phyloP scores from a whole-genome alignment of 2,797 vertebrate genomes.

The Luscinia megarhynchos region DNA sequence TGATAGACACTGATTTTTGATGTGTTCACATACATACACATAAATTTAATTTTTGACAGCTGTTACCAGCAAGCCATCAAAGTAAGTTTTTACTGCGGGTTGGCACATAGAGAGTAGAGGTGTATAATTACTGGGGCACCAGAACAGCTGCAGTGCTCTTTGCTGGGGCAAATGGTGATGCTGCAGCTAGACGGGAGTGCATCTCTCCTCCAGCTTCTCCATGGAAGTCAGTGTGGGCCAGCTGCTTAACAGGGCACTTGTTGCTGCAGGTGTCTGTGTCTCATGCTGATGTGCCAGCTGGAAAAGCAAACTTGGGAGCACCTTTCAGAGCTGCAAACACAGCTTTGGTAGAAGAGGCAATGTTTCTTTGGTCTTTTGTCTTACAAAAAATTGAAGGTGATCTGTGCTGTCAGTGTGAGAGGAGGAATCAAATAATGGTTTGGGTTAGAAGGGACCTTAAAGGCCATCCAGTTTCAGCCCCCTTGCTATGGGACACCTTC shows the following conservation, averaged over 20 bases:
- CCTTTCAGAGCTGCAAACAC: not conserved
- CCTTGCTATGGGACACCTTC: not conserved
- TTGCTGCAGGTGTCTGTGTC: not conserved
- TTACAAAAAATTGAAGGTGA: not conserved
- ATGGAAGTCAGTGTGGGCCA: rapidly evolving
- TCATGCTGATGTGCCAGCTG: not conserved
- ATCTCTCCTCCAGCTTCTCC: not conserved
- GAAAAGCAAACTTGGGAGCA: not conserved
- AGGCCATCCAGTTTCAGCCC: not conserved
- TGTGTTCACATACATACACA: no score
- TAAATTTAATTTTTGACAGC: not conserved
- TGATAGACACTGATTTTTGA: not conserved
- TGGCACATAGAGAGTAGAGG: not conserved
- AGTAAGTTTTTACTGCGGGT: not conserved
- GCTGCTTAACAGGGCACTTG: not conserved
- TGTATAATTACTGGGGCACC: not conserved
- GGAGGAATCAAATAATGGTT: not conserved
- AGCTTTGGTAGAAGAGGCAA: not conserved
- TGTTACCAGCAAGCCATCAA: not conserved
- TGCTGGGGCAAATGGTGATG: not conserved
- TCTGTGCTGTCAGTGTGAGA: not conserved
- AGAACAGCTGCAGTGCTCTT: not conserved
- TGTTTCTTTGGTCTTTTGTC: not conserved
- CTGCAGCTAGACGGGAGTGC: not conserved
- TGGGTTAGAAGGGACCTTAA: not conserved